Base-by-base conservation (phyloP, 2,888 invertebrate species). In the Junonia oenone region DNA sequence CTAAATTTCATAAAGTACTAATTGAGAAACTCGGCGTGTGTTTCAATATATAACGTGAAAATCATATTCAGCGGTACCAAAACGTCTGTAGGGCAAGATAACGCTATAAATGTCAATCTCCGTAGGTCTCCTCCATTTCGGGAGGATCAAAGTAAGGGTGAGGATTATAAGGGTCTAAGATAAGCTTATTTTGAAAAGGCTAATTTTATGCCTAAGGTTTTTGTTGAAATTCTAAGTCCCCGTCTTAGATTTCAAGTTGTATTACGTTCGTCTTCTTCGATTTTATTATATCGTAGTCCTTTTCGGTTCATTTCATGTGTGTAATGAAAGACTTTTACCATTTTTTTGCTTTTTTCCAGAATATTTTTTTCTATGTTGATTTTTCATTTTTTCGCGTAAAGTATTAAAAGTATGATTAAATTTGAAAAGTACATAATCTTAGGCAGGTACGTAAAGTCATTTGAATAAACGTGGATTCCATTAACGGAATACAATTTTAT, bases 81-180 rank as follows among this genome's bases (percentile, higher is more conserved):
- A 80, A 75, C 73, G 68, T 72, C 86, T 87, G 85, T 61, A 73
- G 69, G 73, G 73, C 73, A 73, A 82, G 87, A 87, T 88, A 88
- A 84, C 82, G 76, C 64, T 76, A 81, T 81, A 81, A 81, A 83
- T 78, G 85, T 84, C 87, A 86, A 83, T 88, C 84, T 86, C 76
- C 74, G 78, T 75, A 77, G 81, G 81, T 76, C 75, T 77, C 71
- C 75, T 77, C 80, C 81, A 83, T 85, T 85, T 79, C 78, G 78
- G 76, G 75, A 72, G 83, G 87, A 84, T 84, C 85, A 86, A 86
- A 86, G 83, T 88, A 83, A 83, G 83, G 81, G 73, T 73, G 73
- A 72, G 85, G 88, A 88, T 88, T 88, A 88, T 88, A 85, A 87
- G 87, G 88, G 88, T 86, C 81, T 76, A 79, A 83, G 87, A 87